Percentiles rank a stretch among this genome's conserved stretches.
phyloP scores from a whole-genome alignment of 2,888 invertebrate genomes.

The Sarcophaga caerulescens region DNA sequence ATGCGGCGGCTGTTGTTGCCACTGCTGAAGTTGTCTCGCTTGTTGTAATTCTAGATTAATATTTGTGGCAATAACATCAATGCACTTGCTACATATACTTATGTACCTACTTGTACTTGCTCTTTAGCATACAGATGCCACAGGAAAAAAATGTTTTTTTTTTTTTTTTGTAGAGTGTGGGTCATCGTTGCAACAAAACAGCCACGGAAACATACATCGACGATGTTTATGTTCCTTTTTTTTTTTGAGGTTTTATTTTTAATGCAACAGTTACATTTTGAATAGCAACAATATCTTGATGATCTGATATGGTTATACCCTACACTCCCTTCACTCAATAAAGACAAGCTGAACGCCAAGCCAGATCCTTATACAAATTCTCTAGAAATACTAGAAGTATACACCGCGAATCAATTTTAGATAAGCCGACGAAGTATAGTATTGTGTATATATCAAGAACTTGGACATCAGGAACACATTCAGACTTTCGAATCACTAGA shows the following conservation, averaged over 20 bases:
- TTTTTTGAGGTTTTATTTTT: not conserved
- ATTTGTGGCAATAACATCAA: slow-evolving; percentile 17
- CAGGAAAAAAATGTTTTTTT: not conserved
- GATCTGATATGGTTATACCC: not conserved
- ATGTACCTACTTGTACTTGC: not conserved
- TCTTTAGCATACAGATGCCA: not conserved
- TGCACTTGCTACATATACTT: slow-evolving; percentile 4
- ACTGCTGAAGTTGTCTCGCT: slow-evolving; percentile 32
- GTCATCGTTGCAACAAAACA: not conserved
- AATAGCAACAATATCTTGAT: not conserved
- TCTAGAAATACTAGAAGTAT: too few species aligned
- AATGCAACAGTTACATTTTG: too few species aligned
- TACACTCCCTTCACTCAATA: too few species aligned
- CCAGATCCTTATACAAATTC: too few species aligned
- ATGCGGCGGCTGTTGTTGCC: slow-evolving; percentile 26
- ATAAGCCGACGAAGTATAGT: too few species aligned
- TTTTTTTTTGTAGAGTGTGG: not conserved
- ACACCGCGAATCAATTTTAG: too few species aligned
- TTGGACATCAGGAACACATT: too few species aligned
- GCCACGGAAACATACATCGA: not conserved
- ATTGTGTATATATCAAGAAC: too few species aligned
- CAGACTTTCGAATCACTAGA: too few species aligned
- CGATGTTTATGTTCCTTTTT: not conserved
- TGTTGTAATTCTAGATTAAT: slow-evolving; percentile 66
- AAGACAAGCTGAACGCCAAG: too few species aligned